Base-by-base conservation (phyloP, 2,113 vertebrate species). In the Butastur rufipennis region DNA sequence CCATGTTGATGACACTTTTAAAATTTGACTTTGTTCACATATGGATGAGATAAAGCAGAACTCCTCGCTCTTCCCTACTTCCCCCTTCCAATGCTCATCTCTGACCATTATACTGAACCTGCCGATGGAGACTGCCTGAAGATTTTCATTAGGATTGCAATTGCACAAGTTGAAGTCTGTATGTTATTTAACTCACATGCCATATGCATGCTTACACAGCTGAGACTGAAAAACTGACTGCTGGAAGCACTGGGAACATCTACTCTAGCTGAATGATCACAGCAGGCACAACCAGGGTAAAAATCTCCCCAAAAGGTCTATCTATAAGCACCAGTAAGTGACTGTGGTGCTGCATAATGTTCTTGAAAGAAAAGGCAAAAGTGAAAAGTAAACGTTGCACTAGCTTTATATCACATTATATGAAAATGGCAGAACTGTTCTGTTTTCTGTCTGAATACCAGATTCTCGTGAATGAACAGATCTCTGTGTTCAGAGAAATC, bases 401-500 rank as follows among this genome's bases (percentile, higher is more conserved):
- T n/a, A 65, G 55, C 13, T 77, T 72, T 16, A 65, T 92, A 78
- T 34, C 56, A 18, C 38, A 22, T 22, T 10, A 74, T 71, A 61
- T 40, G 19, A 22, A 84, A 82, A 34, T 3, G 25, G 34, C 48
- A 87, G 48, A 72, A 74, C 40, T 5, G 62, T 0, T 7, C 62
- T 53, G 62, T 40, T 79, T 88, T 88, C 80, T 62, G 73, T 43
- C 61, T 62, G 58, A 91, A 55, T n/a, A 89, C 65, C 53, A 80
- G 66, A 82, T 81, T 42, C 81, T 72, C 6, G 1, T 82, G 73
- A 87, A 91, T 50, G 74, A 95, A n/a, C 48, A 48, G 80, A 84
- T 62, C 93, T 95, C 61, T 68, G 50, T 68, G 58, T 40, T 92
- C 40, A 61, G 65, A 97, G 47, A 93, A 87, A 81, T 94, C 92